These are phyloP conservation scores for Equus quagga DNA, from an alignment of 2,113 vertebrate genomes.

Conservation along the genomic window DNA sequence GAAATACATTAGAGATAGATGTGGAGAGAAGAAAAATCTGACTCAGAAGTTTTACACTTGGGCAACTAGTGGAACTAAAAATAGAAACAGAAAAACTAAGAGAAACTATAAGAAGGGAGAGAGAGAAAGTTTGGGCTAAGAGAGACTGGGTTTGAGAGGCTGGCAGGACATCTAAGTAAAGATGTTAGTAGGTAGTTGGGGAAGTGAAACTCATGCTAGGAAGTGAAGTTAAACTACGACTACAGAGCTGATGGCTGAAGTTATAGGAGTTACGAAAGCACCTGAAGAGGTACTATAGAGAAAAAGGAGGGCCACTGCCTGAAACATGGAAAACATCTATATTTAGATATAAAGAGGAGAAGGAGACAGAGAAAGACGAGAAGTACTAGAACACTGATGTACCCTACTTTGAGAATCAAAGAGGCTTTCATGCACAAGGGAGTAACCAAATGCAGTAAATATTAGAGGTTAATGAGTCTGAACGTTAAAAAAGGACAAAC, in stretches of 20 bases:
- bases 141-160: background rate
- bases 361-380: background rate
- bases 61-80: constrained; percentile 15
- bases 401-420: constrained; percentile 25
- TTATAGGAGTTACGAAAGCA: background rate
- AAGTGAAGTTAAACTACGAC: background rate
- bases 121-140: background rate
- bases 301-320: background rate
- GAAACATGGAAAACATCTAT: background rate
- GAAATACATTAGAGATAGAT: constrained; percentile 31
- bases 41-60: constrained; percentile 43
- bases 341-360: background rate
- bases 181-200: background rate
- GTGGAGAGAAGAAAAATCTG: background rate
- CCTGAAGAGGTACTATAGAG: background rate
- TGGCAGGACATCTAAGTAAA: background rate
- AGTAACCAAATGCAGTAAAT: background rate
- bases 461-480: constrained; percentile 37
- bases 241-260: background rate
- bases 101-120: background rate
- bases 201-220: background rate
- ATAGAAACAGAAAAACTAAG: constrained; percentile 5
- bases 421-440: constrained; percentile 34
- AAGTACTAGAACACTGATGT: background rate
- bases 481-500: background rate